Conservation (phyloP, 1,140 invertebrate genomes). For the Scaptomyza montana region DNA sequence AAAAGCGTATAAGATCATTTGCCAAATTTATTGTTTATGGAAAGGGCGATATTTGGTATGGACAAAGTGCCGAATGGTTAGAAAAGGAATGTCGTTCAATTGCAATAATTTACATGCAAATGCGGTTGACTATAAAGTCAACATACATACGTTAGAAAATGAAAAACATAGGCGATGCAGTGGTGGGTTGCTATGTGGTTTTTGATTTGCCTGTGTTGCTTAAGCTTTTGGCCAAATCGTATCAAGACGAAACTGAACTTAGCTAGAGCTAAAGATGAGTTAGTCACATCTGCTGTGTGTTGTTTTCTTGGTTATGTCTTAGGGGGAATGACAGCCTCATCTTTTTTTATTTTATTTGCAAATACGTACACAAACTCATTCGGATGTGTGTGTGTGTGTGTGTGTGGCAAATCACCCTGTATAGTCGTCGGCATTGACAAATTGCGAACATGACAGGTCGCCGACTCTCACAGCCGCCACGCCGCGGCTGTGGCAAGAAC, state of each 20-base stretch:
- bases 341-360: no score
- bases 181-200: background rate
- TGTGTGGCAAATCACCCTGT: background rate
- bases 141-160: constrained; percentile 12
- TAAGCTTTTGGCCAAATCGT: constrained; percentile 23
- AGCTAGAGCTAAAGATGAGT: constrained; percentile 40
- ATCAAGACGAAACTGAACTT: constrained; percentile 33
- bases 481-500: constrained; percentile 26
- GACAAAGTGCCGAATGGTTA: no score
- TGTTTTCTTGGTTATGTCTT: constrained; percentile 39
- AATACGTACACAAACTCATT: no score
- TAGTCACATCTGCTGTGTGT: constrained; percentile 52
- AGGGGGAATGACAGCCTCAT: constrained; percentile 9
- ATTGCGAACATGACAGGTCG: constrained; percentile 48
- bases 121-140: constrained; percentile 75
- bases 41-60: no score
- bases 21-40: background rate
- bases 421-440: constrained; percentile 34
- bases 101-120: constrained; percentile 79
- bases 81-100: constrained; percentile 27
- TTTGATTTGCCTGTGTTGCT: no score
- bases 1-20: background rate
- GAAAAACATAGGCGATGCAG: background rate
- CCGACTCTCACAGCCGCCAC: constrained; percentile 19
- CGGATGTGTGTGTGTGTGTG: no score